Percentiles rank a stretch among this genome's conserved stretches.
Evolutionary conservation across 2,797 vertebrate genomes (phyloP).

Genomic region (Paedocypris micromegethes): DNA sequence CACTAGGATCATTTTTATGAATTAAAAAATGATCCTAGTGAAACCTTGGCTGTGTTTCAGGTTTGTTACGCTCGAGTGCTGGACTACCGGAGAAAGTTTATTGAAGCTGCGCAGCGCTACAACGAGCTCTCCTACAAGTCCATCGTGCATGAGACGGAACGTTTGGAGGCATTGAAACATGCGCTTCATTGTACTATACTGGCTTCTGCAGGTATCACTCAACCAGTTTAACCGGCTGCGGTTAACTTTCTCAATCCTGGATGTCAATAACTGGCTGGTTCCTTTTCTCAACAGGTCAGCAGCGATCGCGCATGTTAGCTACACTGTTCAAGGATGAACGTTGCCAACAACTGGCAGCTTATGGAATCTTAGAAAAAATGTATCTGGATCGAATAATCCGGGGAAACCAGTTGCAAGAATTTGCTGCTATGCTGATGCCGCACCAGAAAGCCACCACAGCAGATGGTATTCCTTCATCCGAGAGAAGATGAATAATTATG

Average conservation of each 20-base stretch:
- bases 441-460: constrained; percentile 97
- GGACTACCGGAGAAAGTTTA: constrained; percentile 97
- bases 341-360: constrained; percentile 95
- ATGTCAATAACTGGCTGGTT: not conserved
- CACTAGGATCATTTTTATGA: not conserved
- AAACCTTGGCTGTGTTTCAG: constrained; percentile 55
- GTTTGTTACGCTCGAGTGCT: constrained; percentile 96
- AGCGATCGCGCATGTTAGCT: constrained; percentile 97
- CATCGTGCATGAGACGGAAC: constrained; percentile 92
- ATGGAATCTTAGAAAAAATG: constrained; percentile 98
- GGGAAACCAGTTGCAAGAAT: constrained; percentile 95
- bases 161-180: constrained; percentile 94
- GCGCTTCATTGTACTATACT: constrained; percentile 96
- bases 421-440: constrained; percentile 97
- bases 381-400: constrained; percentile 96
- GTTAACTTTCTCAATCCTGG: not conserved
- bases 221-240: not conserved
- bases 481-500: no score
- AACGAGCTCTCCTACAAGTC: constrained; percentile 97
- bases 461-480: constrained; percentile 54
- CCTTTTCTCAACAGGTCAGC: constrained; percentile 74
- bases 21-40: not conserved
- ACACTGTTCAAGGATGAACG: constrained; percentile 98
- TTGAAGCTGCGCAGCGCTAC: constrained; percentile 95
- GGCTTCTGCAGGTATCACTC: constrained; percentile 89